A percentile compares a stretch with the other conserved stretches of the same genome.
These are phyloP conservation scores for Charadrius vociferus DNA, from an alignment of 2,113 vertebrate genomes.

Conservation along the genomic window DNA sequence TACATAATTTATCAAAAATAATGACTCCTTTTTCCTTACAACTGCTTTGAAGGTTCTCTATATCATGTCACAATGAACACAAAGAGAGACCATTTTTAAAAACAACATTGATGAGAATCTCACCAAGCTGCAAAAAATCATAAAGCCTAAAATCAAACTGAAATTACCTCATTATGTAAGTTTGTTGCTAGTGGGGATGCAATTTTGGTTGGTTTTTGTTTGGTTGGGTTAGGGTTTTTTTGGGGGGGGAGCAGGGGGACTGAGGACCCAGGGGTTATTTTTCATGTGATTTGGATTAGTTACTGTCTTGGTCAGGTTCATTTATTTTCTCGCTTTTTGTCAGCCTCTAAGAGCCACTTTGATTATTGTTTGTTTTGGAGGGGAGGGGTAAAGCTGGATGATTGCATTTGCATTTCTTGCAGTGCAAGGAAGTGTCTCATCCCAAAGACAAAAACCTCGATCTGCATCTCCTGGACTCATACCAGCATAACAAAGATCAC, in stretches of 20 bases:
- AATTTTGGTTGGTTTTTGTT: neutral
- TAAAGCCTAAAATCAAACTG: neutral
- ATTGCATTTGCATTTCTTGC: conserved; percentile 14
- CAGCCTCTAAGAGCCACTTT: neutral
- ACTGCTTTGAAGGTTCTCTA: neutral
- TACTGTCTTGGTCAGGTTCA: neutral
- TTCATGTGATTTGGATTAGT: neutral
- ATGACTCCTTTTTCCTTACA: neutral
- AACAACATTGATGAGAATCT: neutral
- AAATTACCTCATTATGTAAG: neutral
- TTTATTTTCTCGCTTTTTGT: neutral
- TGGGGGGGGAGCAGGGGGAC: neutral
- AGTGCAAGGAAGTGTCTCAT: neutral
- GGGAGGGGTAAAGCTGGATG: neutral
- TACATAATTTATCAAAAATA: conserved; percentile 1
- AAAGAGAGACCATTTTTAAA: neutral
- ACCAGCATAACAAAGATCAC: neutral
- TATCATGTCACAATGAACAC: neutral
- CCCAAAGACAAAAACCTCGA: neutral
- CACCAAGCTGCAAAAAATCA: neutral
- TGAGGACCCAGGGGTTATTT: neutral
- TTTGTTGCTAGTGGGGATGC: neutral
- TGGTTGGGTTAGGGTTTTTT: neutral
- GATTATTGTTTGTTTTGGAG: neutral
- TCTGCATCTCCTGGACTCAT: neutral